These are phyloP conservation scores for Spea bombifrons DNA, from an alignment of 2,113 vertebrate species.

Conservation along the genomic window DNA sequence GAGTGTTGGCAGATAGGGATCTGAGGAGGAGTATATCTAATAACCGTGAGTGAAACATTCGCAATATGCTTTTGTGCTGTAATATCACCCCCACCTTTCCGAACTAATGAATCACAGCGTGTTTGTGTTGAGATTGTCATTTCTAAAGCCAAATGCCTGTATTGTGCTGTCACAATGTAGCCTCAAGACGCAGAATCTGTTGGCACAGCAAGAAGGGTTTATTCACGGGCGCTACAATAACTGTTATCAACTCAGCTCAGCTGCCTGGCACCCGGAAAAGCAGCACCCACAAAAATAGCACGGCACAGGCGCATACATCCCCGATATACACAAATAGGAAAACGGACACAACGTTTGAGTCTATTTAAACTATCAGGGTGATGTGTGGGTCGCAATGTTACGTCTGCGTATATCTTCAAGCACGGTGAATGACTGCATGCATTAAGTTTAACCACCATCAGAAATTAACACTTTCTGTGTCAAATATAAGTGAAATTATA, in stretches of 20 bases:
- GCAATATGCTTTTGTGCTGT: constrained; percentile 14
- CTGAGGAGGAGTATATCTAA: neutral
- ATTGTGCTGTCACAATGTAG: constrained; percentile 38
- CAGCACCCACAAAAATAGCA: constrained; percentile 25
- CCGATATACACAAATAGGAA: neutral
- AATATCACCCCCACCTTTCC: constrained; percentile 12
- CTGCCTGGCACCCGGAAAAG: constrained; percentile 14
- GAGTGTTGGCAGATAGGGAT: neutral
- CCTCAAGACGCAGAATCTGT: constrained; percentile 36
- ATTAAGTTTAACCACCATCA: too few species aligned
- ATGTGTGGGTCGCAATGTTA: neutral
- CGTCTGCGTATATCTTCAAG: neutral
- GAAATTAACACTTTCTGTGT: neutral
- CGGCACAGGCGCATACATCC: neutral
- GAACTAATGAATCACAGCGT: constrained; percentile 42
- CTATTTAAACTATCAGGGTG: neutral
- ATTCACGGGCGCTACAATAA: constrained; percentile 35
- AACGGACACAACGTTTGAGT: neutral
- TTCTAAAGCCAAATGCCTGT: constrained; percentile 38
- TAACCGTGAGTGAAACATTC: neutral
- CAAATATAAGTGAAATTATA: neutral
- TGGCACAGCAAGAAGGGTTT: constrained; percentile 34
- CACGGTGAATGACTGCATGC: too few species aligned
- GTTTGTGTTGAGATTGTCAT: constrained; percentile 37
- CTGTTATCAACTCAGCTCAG: constrained; percentile 29